Evolutionary conservation across 2,888 invertebrate genomes (phyloP).

Genomic region (Conops quadrifasciatus): DNA sequence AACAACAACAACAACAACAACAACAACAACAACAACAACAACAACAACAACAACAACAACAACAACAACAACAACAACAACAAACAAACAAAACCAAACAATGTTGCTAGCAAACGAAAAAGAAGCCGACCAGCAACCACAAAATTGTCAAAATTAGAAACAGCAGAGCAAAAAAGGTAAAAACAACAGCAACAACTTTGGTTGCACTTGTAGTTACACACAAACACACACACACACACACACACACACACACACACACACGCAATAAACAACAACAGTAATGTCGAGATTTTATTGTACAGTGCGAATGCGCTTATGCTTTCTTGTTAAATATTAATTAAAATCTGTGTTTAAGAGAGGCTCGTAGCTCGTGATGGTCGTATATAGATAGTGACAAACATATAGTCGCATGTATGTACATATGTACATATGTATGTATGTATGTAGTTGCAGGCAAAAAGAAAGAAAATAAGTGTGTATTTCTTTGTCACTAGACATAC

Average conservation of each 20-base stretch:
- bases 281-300: constrained; percentile 27
- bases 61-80: not conserved
- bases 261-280: constrained; percentile 16
- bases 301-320: constrained; percentile 46
- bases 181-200: constrained; percentile 8
- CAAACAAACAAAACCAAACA: too few relatives aligned
- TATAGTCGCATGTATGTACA: not conserved
- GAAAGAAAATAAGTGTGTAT: too few relatives aligned
- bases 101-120: too few relatives aligned
- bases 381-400: too few relatives aligned
- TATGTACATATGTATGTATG: not conserved
- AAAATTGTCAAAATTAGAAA: not conserved
- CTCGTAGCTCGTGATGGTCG: not conserved
- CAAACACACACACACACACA: not conserved
- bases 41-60: not conserved
- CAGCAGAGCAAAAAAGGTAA: not conserved
- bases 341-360: constrained; percentile 46
- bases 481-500: too few relatives aligned
- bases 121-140: not conserved
- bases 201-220: not conserved
- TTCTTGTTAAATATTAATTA: constrained; percentile 61
- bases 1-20: not conserved
- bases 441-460: too few relatives aligned
- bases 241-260: not conserved
- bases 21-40: not conserved